Percentiles rank a stretch among this genome's conserved stretches.
Evolutionary conservation across 2,797 vertebrate species (phyloP).

Genomic region (Platyrinchus mystaceus): DNA sequence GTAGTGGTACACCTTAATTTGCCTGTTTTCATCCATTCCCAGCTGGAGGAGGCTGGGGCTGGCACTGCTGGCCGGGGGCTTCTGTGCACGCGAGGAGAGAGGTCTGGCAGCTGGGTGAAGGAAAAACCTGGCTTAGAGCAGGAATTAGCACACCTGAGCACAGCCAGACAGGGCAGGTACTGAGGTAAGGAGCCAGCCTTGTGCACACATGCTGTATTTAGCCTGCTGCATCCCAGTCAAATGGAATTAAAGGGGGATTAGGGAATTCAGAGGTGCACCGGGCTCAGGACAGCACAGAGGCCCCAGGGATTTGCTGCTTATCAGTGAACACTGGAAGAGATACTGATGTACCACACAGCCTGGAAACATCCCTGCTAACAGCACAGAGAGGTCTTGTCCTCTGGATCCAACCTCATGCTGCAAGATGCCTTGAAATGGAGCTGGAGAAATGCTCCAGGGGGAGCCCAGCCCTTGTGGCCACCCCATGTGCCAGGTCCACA

Average conservation of each 20-base stretch:
- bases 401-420: accelerated
- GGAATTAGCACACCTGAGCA: neutral
- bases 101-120: conserved; percentile 82
- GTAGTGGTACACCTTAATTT: conserved; percentile 86
- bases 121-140: conserved; percentile 42
- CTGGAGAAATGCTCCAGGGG: neutral
- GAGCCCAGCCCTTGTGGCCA: neutral
- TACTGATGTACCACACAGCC: neutral
- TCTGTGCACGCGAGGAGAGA: conserved; percentile 73
- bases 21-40: conserved; percentile 86
- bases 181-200: neutral
- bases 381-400: accelerated
- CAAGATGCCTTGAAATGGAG: accelerated
- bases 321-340: neutral
- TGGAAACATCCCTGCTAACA: neutral
- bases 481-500: accelerated
- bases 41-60: conserved; percentile 81
- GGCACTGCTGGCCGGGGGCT: conserved; percentile 48
- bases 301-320: neutral
- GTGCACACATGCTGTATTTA: neutral
- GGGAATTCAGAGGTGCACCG: neutral
- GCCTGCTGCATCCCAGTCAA: neutral
- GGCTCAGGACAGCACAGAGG: neutral
- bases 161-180: neutral
- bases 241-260: neutral